These are phyloP conservation scores for Plusia festucae DNA, from an alignment of 2,888 invertebrate genomes.

Conservation along the genomic window DNA sequence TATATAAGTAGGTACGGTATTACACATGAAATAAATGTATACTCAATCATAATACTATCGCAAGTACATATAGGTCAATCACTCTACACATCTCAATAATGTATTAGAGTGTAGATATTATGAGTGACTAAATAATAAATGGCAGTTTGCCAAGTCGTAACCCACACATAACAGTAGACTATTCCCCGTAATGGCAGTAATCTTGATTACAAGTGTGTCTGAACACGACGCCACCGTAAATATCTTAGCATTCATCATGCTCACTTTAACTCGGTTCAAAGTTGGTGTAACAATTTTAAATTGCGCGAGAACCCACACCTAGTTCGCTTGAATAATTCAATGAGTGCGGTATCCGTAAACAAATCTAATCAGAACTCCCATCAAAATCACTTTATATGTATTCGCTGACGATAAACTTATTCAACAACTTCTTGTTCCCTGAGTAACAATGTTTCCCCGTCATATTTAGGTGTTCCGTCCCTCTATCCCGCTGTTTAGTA, in stretches of 20 bases:
- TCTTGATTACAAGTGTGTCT: constrained; percentile 39
- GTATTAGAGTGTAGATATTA: constrained; percentile 21
- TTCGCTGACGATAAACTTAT: constrained; percentile 51
- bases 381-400: constrained; percentile 68
- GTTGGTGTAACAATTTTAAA: constrained; percentile 73
- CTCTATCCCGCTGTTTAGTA: constrained; percentile 17
- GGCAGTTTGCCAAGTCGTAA: constrained; percentile 26
- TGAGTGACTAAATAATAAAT: constrained; percentile 28
- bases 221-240: constrained; percentile 54
- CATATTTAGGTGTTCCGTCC: constrained; percentile 26
- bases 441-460: constrained; percentile 34
- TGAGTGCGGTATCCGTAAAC: constrained; percentile 70
- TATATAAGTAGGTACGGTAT: too few species aligned
- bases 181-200: constrained; percentile 33
- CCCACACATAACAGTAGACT: constrained; percentile 23
- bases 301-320: constrained; percentile 63
- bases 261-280: constrained; percentile 70
- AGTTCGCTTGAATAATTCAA: constrained; percentile 76
- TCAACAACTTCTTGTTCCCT: constrained; percentile 41
- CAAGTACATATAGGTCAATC: not conserved
- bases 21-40: too few species aligned
- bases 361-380: constrained; percentile 78
- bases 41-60: not conserved
- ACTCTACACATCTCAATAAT: constrained; percentile 12
- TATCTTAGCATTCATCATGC: constrained; percentile 70